These are phyloP conservation scores for Tolypeutes matacus DNA, from an alignment of 2,797 vertebrate genomes.

Conservation along the genomic window DNA sequence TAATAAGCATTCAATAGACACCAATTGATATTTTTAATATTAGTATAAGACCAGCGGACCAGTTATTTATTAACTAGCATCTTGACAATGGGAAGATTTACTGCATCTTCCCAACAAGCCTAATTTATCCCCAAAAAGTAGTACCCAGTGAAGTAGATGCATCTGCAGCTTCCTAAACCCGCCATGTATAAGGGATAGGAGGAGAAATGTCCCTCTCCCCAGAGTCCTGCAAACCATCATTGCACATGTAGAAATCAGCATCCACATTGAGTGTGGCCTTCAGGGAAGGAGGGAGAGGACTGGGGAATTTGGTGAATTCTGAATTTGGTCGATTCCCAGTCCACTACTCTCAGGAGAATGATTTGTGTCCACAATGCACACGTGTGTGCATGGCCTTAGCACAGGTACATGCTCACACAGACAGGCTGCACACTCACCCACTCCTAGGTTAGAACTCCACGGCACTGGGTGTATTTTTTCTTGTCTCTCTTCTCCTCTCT, in stretches of 20 bases:
- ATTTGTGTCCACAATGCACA: background rate
- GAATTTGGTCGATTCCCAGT: background rate
- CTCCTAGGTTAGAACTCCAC: background rate
- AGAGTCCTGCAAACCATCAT: background rate
- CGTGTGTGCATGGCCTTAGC: background rate
- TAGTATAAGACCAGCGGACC: background rate
- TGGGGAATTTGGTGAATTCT: background rate
- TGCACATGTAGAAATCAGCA: too few relatives aligned
- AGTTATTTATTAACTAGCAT: background rate
- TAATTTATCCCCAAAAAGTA: background rate
- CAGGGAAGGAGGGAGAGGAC: background rate
- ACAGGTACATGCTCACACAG: background rate
- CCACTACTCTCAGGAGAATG: background rate
- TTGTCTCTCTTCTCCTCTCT: too few relatives aligned
- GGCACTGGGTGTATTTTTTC: background rate
- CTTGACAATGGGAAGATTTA: constrained; percentile 55
- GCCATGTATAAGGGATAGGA: background rate
- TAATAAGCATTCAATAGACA: background rate
- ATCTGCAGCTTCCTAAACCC: background rate
- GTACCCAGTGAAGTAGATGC: background rate
- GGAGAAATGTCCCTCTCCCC: background rate
- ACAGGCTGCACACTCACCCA: background rate
- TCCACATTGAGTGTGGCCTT: too few relatives aligned
- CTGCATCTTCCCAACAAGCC: background rate
- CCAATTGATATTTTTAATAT: background rate